Evolutionary conservation across 2,113 vertebrate species (phyloP), one percentile per base, ranked within the genome.

Genomic region (Cariama cristata): DNA sequence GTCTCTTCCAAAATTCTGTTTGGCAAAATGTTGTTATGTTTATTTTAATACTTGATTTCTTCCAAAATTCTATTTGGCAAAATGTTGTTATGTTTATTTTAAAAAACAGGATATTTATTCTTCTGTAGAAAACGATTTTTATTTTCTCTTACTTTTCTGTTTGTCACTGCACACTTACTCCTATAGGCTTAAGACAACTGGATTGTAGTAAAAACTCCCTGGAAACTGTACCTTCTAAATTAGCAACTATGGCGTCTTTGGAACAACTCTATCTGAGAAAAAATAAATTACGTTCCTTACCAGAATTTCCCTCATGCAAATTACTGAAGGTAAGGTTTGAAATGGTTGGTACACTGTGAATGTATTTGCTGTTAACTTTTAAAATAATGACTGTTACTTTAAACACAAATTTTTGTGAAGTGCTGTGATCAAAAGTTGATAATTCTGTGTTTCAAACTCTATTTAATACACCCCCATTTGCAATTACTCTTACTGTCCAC

Each of bases 151-250:
- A 6, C 19, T 66, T 45, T 71, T 40, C 26, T 17, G 2, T 63
- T 93, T 94, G 45, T 92, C 38, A 23, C 32, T 85, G 68, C 72
- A 68, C 12, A 4, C 9, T 66, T 50, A 24, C 14, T 88, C 63
- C 56, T 93, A 1, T 93, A 99, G 99, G 96, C 87, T 97, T 99
- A 74, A 99, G 98, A 88, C 98, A 99, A n/a, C 95, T 99, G 97
- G 99, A 99, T 95, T 99, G 99, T 96, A 99, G 98, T 88, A 98
- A 98, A n/a, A 99, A 99, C 96, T 98, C 98, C 88, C 97, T 99
- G 96, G 99, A 99, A 86, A 97, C 97, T 3, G 81, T 99, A 11
- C 99, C 99, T 47, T 60, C 98, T 24, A 97, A 98, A 62, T 35
- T 99, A 56, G 98, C 98, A 2, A 96, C 95, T 66, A 99, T 99